These are phyloP conservation scores for Philereme vetulata DNA, from an alignment of 2,888 invertebrate species.

Conservation along the genomic window DNA sequence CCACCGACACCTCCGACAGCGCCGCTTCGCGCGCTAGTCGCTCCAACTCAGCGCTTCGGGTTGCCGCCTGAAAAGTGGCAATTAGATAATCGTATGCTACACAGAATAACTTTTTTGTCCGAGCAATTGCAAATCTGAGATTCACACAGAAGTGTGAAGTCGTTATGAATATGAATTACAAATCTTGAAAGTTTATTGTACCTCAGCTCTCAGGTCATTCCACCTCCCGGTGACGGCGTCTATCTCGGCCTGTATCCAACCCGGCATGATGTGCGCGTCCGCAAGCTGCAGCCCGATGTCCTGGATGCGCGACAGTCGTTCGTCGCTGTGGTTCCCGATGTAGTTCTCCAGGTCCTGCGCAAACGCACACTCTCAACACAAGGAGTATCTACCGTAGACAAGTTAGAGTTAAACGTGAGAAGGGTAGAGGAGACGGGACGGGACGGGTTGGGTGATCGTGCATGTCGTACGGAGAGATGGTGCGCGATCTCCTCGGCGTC, in stretches of 20 bases:
- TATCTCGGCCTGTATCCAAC: constrained; percentile 86
- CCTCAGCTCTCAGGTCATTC: constrained; percentile 86
- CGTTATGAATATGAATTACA: no score
- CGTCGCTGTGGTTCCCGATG: constrained; percentile 88
- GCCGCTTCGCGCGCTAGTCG: constrained; percentile 90
- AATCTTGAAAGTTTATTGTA: no score
- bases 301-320: constrained; percentile 88
- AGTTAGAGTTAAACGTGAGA: no score
- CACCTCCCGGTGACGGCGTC: constrained; percentile 86
- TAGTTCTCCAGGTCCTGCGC: constrained; percentile 92
- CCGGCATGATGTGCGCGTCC: constrained; percentile 89
- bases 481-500: constrained; percentile 97
- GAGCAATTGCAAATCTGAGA: no score
- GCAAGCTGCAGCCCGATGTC: constrained; percentile 89
- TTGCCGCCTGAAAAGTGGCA: constrained; percentile 37
- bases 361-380: no score
- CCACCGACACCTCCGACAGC: constrained; percentile 88
- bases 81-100: no score
- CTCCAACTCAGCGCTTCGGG: constrained; percentile 50
- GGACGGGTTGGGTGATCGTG: no score
- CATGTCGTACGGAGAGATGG: constrained; percentile 86
- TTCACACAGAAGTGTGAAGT: no score
- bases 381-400: no score
- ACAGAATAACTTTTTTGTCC: no score
- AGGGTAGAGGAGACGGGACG: no score